These are phyloP conservation scores for Steinernema scapterisci DNA, from an alignment of 2,888 invertebrate species.

Conservation along the genomic window DNA sequence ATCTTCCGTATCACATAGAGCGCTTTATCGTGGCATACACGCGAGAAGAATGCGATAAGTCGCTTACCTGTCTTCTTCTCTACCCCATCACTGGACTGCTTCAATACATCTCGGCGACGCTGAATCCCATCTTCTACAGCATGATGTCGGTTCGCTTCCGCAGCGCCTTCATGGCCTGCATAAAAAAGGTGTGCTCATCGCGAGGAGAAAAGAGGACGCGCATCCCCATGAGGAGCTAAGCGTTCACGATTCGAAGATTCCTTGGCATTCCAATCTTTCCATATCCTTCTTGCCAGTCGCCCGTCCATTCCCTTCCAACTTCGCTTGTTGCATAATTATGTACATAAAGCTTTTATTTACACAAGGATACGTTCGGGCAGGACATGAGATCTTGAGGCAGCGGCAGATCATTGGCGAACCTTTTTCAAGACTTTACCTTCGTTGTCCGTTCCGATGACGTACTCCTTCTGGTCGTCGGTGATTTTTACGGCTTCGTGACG, in stretches of 20 bases:
- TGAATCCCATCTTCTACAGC: constrained; percentile 66
- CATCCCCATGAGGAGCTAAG: neutral
- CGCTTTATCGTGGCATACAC: constrained; percentile 61
- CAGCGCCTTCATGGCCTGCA: constrained; percentile 54
- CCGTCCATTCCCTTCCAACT: neutral
- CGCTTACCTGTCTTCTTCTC: constrained; percentile 53
- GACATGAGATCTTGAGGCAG: too few relatives aligned
- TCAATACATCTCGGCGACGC: constrained; percentile 64
- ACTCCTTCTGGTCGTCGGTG: constrained; percentile 36
- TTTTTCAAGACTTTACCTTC: constrained; percentile 35
- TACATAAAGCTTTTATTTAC: neutral
- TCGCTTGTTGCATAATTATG: neutral
- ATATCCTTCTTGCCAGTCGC: neutral
- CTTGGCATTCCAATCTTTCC: neutral
- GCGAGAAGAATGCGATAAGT: constrained; percentile 48
- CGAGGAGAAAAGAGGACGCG: constrained; percentile 6
- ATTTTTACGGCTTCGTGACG: neutral
- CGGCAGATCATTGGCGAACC: neutral
- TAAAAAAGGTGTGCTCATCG: constrained; percentile 42
- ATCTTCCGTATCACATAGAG: constrained; percentile 66
- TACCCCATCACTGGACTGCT: constrained; percentile 65
- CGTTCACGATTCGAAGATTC: neutral
- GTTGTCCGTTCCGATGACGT: constrained; percentile 38
- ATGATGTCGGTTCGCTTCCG: constrained; percentile 64
- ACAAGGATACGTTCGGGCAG: too few relatives aligned